phyloP scores from a whole-genome alignment of 2,888 invertebrate genomes.

The Limnephilus rhombicus region DNA sequence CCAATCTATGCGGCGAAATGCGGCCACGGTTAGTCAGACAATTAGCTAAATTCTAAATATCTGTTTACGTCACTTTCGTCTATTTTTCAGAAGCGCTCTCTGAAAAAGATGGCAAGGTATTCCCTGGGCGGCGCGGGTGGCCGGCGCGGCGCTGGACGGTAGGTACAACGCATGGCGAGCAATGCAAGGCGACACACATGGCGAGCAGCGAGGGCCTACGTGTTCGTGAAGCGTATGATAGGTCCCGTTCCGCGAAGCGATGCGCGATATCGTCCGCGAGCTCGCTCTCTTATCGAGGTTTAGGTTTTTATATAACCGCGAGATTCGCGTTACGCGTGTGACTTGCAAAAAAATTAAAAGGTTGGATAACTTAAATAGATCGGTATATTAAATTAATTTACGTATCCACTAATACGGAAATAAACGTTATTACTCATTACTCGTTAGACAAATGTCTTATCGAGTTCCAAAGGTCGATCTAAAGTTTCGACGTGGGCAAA shows the following conservation, averaged over 20 bases:
- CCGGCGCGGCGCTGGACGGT: not conserved
- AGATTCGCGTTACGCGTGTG: not conserved
- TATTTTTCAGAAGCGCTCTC: not conserved
- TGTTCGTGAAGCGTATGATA: not conserved
- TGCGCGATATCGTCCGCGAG: not conserved
- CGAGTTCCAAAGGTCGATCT: no score
- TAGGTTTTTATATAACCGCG: not conserved
- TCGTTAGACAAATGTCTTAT: not conserved
- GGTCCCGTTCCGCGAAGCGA: not conserved
- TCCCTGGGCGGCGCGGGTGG: slow-evolving; percentile 19
- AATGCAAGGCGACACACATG: not conserved
- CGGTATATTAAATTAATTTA: not conserved
- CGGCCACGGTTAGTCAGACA: not conserved
- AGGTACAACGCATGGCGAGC: slow-evolving; percentile 1
- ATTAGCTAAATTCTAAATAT: not conserved
- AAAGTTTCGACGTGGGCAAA: no score
- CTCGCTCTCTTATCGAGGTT: not conserved
- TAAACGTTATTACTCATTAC: not conserved
- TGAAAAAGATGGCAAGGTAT: not conserved
- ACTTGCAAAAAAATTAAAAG: not conserved
- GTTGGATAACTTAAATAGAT: not conserved
- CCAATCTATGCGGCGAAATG: not conserved
- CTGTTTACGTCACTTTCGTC: not conserved
- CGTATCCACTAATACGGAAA: not conserved
- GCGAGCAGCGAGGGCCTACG: not conserved